Evolutionary conservation across 2,113 vertebrate genomes (phyloP).

Genomic region (Bombycilla garrulus): DNA sequence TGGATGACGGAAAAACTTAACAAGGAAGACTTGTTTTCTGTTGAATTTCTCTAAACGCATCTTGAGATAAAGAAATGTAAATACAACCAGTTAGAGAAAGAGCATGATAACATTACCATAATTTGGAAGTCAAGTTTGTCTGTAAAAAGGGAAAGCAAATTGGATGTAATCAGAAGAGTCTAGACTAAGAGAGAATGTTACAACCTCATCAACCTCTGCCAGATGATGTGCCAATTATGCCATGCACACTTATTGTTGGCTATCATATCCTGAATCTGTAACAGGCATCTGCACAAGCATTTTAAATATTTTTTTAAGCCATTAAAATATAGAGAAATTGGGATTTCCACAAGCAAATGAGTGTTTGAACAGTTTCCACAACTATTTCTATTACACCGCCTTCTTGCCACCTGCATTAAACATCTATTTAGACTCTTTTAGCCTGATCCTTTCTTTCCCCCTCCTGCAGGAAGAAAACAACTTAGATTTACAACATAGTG

Average conservation of each 20-base stretch:
- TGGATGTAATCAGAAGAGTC: conserved; percentile 26
- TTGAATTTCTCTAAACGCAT: not conserved
- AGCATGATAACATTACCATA: conserved; percentile 41
- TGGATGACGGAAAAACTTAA: not conserved
- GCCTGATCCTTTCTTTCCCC: not conserved
- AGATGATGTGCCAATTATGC: not conserved
- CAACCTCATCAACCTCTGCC: not conserved
- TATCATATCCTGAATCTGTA: not conserved
- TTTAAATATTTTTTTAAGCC: not conserved
- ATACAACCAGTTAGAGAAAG: not conserved
- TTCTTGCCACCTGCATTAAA: not conserved
- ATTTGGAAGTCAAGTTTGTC: conserved; percentile 37
- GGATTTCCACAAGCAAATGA: not conserved
- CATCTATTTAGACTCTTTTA: not conserved
- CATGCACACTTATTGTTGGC: not conserved
- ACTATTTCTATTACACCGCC: not conserved
- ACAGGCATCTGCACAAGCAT: not conserved
- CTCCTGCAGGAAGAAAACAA: not conserved
- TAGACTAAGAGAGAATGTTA: conserved; percentile 9
- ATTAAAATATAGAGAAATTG: not conserved
- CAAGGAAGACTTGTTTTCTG: not conserved
- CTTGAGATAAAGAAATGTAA: conserved; percentile 16
- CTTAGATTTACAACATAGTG: not conserved
- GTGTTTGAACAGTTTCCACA: not conserved
- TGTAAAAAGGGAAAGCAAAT: conserved; percentile 6